phyloP scores from a whole-genome alignment of 2,888 invertebrate species.

The Dryadula phaetusa region DNA sequence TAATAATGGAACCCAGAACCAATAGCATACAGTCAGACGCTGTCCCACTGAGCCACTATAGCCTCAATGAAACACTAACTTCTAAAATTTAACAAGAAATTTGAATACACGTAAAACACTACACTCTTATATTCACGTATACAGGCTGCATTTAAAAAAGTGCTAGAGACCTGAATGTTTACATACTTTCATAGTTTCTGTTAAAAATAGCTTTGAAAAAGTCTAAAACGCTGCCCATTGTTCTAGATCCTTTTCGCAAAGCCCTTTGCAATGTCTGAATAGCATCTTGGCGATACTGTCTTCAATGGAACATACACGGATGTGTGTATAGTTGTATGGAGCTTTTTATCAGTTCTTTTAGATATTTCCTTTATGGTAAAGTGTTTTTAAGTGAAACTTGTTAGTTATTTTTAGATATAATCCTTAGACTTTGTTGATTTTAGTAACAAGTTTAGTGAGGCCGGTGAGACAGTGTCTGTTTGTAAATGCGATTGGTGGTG shows the following conservation, averaged over 20 bases:
- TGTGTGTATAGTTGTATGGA: not conserved
- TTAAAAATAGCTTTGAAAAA: constrained; percentile 26
- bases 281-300: not conserved
- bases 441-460: too few species aligned
- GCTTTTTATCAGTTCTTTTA: not conserved
- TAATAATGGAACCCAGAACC: too few species aligned
- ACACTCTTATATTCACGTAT: not conserved
- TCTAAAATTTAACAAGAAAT: not conserved
- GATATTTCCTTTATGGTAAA: not conserved
- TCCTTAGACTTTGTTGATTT: too few species aligned
- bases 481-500: too few species aligned
- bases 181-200: constrained; percentile 19
- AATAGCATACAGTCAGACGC: too few species aligned
- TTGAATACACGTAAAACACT: not conserved
- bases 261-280: constrained; percentile 11
- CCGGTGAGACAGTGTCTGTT: too few species aligned
- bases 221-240: constrained; percentile 19
- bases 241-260: constrained; percentile 21
- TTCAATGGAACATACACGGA: not conserved
- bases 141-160: constrained; percentile 9
- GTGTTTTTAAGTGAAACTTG: not conserved
- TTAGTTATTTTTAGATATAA: too few species aligned
- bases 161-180: constrained; percentile 22
- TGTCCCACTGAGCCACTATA: too few species aligned
- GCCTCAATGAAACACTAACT: too few species aligned